These are phyloP conservation scores for Eulithis testata DNA, from an alignment of 2,888 invertebrate species.

Conservation along the genomic window DNA sequence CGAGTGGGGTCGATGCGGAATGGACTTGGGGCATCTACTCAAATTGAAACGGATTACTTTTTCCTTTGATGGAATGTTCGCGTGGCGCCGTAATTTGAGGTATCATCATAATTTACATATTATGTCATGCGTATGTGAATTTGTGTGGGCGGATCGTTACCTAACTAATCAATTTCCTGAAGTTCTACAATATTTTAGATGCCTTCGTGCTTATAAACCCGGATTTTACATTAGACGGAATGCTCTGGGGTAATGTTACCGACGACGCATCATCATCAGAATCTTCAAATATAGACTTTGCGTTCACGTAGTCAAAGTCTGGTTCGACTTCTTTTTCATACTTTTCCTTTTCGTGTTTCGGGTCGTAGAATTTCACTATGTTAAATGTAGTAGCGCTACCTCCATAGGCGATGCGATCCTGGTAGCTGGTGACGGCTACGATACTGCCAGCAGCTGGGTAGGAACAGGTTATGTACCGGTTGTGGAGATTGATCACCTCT, in stretches of 20 bases:
- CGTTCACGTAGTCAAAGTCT: constrained; percentile 46
- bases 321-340: constrained; percentile 39
- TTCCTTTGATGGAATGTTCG: constrained; percentile 64
- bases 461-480: constrained; percentile 74
- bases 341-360: constrained; percentile 69
- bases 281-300: constrained; percentile 36
- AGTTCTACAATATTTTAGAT: constrained; percentile 13
- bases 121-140: constrained; percentile 44
- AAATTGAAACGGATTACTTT: constrained; percentile 70
- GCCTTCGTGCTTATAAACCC: constrained; percentile 11
- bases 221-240: constrained; percentile 2
- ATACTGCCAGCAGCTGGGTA: constrained; percentile 69
- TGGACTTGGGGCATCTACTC: constrained; percentile 57
- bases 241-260: neutral
- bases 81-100: constrained; percentile 61
- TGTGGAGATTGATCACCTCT: constrained; percentile 77
- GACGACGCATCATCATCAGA: constrained; percentile 3
- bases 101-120: constrained; percentile 58
- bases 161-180: constrained; percentile 15
- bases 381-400: constrained; percentile 70
- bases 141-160: constrained; percentile 16
- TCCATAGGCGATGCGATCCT: constrained; percentile 73
- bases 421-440: constrained; percentile 66
- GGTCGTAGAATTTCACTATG: constrained; percentile 73
- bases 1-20: constrained; percentile 51